A percentile compares a stretch with the other conserved stretches of the same genome.
Evolutionary conservation across 1,140 invertebrate species (phyloP).

Genomic region (Ctenoplectra terminalis): DNA sequence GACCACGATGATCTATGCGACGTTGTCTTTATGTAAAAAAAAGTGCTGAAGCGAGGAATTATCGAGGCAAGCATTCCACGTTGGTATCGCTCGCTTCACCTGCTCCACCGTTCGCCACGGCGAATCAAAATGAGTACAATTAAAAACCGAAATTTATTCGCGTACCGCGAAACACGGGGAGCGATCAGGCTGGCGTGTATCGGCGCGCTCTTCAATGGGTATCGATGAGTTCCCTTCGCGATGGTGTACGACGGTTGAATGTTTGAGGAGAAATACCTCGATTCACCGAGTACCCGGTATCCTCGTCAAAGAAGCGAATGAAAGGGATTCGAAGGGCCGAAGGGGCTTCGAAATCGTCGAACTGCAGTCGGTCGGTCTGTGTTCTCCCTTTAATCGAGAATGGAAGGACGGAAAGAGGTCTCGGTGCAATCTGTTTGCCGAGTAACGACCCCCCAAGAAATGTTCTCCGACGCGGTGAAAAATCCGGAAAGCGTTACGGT

Average conservation of each 20-base stretch:
- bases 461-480: background rate
- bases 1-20: background rate
- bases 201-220: background rate
- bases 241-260: background rate
- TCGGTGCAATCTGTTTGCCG: slow-evolving; percentile 6
- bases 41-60: background rate
- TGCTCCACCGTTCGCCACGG: background rate
- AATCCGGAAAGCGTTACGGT: background rate
- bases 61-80: background rate
- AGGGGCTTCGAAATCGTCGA: slow-evolving; percentile 10
- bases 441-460: slow-evolving; percentile 12
- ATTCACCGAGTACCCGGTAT: background rate
- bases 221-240: background rate
- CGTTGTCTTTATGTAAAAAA: background rate
- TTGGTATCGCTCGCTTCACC: background rate
- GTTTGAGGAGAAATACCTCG: slow-evolving; percentile 14
- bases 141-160: slow-evolving; percentile 22
- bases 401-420: background rate
- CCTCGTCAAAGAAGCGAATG: slow-evolving; percentile 8
- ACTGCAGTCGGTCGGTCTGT: background rate
- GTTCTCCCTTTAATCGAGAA: slow-evolving; percentile 6
- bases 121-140: background rate
- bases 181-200: background rate
- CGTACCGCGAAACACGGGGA: background rate
- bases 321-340: slow-evolving; percentile 11